Conservation (phyloP, 2,113 vertebrate species). For the Okapia johnstoni region DNA sequence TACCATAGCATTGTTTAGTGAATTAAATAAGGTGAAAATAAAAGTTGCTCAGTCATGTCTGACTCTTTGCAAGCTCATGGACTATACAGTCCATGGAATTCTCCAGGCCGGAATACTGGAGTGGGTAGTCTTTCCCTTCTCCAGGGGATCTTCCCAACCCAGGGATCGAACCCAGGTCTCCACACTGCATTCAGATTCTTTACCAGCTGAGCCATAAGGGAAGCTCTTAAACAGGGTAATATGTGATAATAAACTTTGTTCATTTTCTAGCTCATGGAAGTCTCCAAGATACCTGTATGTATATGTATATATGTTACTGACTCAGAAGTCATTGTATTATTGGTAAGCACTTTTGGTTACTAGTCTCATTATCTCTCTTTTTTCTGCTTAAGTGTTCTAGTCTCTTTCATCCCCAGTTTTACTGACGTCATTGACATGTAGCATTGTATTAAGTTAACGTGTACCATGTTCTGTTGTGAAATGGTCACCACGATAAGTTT, state of each 20-base stretch:
- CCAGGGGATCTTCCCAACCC: neutral
- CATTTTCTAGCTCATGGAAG: accelerated
- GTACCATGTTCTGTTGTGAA: neutral
- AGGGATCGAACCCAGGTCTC: neutral
- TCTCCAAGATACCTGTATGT: too few species aligned
- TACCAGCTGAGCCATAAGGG: neutral
- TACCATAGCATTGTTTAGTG: accelerated
- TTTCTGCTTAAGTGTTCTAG: neutral
- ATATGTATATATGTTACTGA: too few species aligned
- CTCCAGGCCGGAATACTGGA: neutral
- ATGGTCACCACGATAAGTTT: too few species aligned
- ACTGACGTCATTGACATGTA: neutral
- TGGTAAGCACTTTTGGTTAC: neutral
- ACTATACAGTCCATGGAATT: neutral
- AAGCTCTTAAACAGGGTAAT: neutral
- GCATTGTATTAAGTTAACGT: neutral
- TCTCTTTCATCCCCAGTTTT: neutral
- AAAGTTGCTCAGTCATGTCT: neutral
- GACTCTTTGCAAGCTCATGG: neutral
- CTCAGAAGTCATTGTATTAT: neutral
- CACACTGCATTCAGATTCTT: neutral
- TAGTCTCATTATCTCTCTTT: neutral
- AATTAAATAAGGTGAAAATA: neutral
- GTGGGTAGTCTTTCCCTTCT: neutral
- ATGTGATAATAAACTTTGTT: neutral